Base-by-base conservation (phyloP, 2,888 invertebrate genomes). In the Macrosiphum euphorbiae region DNA sequence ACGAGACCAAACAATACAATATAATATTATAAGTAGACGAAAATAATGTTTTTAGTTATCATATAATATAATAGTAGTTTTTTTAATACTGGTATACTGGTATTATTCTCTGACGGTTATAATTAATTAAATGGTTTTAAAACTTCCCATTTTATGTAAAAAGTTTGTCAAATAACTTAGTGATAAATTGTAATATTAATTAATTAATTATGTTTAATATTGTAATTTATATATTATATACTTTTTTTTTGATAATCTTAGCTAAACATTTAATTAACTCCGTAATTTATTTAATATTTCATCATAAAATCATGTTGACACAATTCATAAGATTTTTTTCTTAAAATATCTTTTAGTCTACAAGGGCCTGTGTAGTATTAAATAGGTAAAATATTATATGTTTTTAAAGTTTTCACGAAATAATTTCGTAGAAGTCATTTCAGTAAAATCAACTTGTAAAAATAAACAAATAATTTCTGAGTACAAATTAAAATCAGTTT, bases 121-220 rank as follows among this genome's bases (percentile, higher is more conserved):
- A 78, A 78, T 78, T 78, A 78, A 78, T 55, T 20, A 35, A 55
- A 41, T 55, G 55, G 41, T 88, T 88, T 88, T 88, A 41, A 88
- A 55, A 55, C 2, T 24, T n/a, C 26, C 26, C 35, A 4, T 88
- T 88, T 88, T 52, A 88, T 26, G 88, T 55, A 35, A 88, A 88
- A 88, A 88, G 55, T 88, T 88, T 88, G 8, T 52, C n/a, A 86
- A 88, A n/a, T n/a, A 35, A 10, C 52, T 52, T 52, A 50, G 35
- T 78, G 20, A 35, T 35, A 78, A 78, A 78, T 35, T 35, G 35
- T 35, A 20, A 78, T 78, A 78, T 78, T 78, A 78, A 78, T 20
- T n/a, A 35, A 35, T 67, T 20, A n/a, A 55, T 55, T 55, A 55
- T 55, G 20, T 20, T 20, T 20, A 13, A 55, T 55, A 55, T 55